Evolutionary conservation across 1,140 invertebrate species (phyloP), one percentile per base, ranked within the genome.

Genomic region (Meloidogyne hapla): DNA sequence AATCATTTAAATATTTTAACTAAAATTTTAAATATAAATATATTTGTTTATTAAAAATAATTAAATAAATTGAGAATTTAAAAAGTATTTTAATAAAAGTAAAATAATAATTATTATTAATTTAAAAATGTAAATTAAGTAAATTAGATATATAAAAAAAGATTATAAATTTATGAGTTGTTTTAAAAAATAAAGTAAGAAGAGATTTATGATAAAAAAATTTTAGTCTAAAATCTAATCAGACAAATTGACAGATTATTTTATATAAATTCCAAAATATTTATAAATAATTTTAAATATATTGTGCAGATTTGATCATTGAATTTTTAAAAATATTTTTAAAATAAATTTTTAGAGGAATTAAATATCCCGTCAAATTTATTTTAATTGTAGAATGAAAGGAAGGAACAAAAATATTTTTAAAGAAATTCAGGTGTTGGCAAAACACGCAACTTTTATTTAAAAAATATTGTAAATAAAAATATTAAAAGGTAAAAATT

Each of bases 391-490:
- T 5, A 33, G 8, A 33, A 33, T 33, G 33, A 33, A 33, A 33
- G 33, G 33, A 33, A 33, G 33, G 48, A n/a, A 56, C 6, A 56
- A n/a, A 56, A 56, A 56, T 56, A 56, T 42, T 42, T 12, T n/a
- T n/a, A n/a, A 56, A 56, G 6, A 56, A 56, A 56, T 56, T 56
- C 18, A 56, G 48, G 48, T 56, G 48, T 56, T 48, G 48, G 48
- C 48, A 56, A 56, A 56, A 56, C 48, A 56, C 48, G 48, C 48
- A 56, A 56, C 48, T 56, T 56, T 56, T 56, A 56, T 56, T n/a
- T 56, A 5, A 56, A 56, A 56, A 56, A n/a, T 33, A 33, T 33
- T 33, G 33, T 33, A 33, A 33, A 33, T 33, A 33, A 5, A 5
- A 33, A 33, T 5, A 33, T 45, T 45, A 56, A 56, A 13, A 56